Conservation (phyloP, 1,140 invertebrate genomes). For the Hypsibius dujardini region DNA sequence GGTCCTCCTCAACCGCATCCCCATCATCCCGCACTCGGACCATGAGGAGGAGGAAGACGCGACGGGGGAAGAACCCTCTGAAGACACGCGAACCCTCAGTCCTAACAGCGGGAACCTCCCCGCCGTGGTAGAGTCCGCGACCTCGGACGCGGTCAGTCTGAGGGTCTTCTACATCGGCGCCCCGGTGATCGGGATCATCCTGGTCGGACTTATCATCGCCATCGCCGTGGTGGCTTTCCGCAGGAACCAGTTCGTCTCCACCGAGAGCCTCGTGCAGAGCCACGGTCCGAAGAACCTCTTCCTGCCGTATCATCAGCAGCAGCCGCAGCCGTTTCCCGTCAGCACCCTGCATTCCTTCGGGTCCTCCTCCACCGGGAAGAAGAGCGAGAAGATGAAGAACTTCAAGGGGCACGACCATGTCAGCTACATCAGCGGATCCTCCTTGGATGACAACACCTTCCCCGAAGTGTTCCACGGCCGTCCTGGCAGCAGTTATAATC, state of each 20-base stretch:
- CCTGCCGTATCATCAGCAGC: too few species aligned
- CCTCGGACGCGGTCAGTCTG: background rate
- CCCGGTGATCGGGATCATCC: background rate
- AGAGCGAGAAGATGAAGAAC: too few species aligned
- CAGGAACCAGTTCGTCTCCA: background rate
- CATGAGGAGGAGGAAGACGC: background rate
- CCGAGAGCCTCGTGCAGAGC: background rate
- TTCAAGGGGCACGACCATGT: too few species aligned
- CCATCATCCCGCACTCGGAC: background rate
- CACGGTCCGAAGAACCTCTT: too few species aligned
- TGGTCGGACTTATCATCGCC: background rate
- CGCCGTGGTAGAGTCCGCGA: background rate
- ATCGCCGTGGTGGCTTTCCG: background rate
- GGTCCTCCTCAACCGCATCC: background rate
- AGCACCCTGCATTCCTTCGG: too few species aligned
- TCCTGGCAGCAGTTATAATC: too few species aligned
- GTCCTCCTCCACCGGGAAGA: too few species aligned
- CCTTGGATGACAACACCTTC: too few species aligned
- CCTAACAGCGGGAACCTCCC: background rate
- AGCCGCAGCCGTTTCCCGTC: too few species aligned
- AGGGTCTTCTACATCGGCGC: conserved; percentile 3
- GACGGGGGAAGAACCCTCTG: background rate
- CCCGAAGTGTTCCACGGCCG: too few species aligned
- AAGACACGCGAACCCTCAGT: background rate
- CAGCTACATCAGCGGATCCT: too few species aligned